Evolutionary conservation across 2,888 invertebrate species (phyloP).

Genomic region (Ceraclea dissimilis): DNA sequence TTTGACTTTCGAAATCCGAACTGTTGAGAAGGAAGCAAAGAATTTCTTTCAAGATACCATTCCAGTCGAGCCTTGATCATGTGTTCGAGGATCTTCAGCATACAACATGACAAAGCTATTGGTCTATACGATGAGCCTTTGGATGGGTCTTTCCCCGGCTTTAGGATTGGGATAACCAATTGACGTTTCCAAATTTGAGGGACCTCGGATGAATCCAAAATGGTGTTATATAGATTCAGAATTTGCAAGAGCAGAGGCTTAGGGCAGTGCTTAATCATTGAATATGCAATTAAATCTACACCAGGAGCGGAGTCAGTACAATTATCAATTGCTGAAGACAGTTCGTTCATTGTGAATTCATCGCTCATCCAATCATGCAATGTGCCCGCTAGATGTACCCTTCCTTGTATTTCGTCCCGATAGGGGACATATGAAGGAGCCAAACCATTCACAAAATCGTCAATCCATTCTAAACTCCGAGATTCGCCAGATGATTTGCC

Average conservation of each 20-base stretch:
- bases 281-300: background rate
- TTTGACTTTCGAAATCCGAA: conserved; percentile 3
- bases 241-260: background rate
- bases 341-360: too few species aligned
- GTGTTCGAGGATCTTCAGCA: background rate
- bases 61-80: background rate
- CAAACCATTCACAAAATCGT: background rate
- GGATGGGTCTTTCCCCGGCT: background rate
- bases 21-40: background rate
- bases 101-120: background rate
- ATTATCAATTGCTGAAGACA: too few species aligned
- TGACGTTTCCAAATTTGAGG: background rate
- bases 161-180: background rate
- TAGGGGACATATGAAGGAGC: background rate
- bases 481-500: too few species aligned
- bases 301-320: background rate
- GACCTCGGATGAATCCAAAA: background rate
- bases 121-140: conserved; percentile 4
- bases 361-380: too few species aligned
- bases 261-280: too few species aligned
- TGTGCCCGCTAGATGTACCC: too few species aligned
- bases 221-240: background rate
- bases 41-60: background rate
- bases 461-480: background rate
- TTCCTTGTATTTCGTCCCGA: too few species aligned